Conservation (phyloP, 1,140 invertebrate genomes). For the Drosophila busckii region DNA sequence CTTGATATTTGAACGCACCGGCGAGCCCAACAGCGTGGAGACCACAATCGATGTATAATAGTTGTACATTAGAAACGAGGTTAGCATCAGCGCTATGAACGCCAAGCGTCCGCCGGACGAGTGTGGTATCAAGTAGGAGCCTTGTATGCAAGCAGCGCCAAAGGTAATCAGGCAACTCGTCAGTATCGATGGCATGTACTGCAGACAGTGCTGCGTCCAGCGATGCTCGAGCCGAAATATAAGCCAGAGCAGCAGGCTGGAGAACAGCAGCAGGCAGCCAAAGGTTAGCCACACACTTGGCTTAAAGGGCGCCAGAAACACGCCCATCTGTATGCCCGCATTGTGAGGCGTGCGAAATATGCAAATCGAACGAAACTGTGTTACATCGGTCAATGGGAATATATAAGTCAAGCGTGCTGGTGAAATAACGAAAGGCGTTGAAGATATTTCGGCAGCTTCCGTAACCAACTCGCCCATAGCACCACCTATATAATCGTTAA, state of each 20-base stretch:
- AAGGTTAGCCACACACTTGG: constrained; percentile 61
- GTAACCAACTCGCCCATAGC: constrained; percentile 48
- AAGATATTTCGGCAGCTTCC: constrained; percentile 46
- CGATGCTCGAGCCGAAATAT: constrained; percentile 55
- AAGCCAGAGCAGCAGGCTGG: constrained; percentile 47
- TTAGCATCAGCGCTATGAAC: constrained; percentile 57
- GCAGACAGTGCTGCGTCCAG: constrained; percentile 29
- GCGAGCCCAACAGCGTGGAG: constrained; percentile 60
- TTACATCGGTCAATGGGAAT: constrained; percentile 33
- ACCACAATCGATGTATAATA: constrained; percentile 77
- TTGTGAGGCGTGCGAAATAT: constrained; percentile 73
- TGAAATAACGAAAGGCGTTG: constrained; percentile 42
- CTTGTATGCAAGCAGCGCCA: constrained; percentile 68
- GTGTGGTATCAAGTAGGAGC: constrained; percentile 53
- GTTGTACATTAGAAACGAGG: constrained; percentile 72
- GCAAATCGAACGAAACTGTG: constrained; percentile 61
- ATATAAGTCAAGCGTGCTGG: constrained; percentile 39
- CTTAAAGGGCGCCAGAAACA: constrained; percentile 65
- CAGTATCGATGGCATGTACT: constrained; percentile 57
- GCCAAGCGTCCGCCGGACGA: constrained; percentile 59
- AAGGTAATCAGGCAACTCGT: constrained; percentile 57
- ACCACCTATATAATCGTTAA: constrained; percentile 54
- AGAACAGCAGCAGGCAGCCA: constrained; percentile 26
- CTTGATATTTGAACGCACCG: constrained; percentile 64
- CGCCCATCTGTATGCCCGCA: constrained; percentile 46